These are phyloP conservation scores for Cercopithecus neglectus DNA, from an alignment of 2,797 vertebrate species.

Conservation along the genomic window DNA sequence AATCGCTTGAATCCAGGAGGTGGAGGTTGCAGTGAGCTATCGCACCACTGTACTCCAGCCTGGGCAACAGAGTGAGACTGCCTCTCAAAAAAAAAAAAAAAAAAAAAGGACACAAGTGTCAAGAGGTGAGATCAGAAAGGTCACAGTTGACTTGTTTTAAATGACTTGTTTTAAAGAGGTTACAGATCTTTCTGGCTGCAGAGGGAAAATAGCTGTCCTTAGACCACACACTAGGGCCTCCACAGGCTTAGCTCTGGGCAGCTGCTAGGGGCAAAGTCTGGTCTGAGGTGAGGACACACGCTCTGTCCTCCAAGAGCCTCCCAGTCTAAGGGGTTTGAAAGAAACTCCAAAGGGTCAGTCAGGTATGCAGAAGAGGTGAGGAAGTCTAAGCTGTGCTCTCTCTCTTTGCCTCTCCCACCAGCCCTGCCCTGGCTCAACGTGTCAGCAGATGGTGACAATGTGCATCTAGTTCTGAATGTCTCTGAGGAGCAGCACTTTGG, in stretches of 20 bases:
- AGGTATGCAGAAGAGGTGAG: neutral
- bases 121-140: neutral
- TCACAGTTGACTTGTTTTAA: neutral
- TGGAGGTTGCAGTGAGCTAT: neutral
- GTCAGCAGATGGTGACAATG: conserved; percentile 48
- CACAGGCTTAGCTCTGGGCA: neutral
- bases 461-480: conserved; percentile 72
- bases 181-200: neutral
- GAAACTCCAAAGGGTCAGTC: neutral
- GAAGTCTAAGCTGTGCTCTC: neutral
- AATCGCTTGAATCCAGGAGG: neutral
- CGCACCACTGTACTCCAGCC: neutral
- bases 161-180: neutral
- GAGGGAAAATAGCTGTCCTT: neutral
- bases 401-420: neutral
- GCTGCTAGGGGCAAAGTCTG: neutral
- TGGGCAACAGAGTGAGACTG: neutral
- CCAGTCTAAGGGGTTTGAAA: neutral
- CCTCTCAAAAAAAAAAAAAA: neutral
- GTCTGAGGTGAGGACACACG: neutral
- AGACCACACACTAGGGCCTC: neutral
- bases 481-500: conserved; percentile 67
- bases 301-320: neutral
- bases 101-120: neutral
- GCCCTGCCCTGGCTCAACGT: conserved; percentile 79